phyloP scores from a whole-genome alignment of 2,888 invertebrate species.

The Trissolcus brochymenae region DNA sequence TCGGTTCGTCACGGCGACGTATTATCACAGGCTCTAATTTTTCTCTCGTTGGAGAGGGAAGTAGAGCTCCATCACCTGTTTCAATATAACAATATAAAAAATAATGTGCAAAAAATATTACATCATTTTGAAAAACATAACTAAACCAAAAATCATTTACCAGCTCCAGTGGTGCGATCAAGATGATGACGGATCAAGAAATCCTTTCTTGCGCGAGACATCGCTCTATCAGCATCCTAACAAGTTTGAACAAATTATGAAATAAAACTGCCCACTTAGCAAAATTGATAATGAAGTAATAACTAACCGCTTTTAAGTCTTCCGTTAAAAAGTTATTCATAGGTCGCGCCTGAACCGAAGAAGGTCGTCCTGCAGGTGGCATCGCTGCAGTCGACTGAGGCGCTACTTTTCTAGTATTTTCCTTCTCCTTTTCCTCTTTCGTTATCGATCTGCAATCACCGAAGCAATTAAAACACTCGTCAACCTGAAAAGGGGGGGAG shows the following conservation, averaged over 20 bases:
- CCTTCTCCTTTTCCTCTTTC: constrained; percentile 91
- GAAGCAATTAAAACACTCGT: constrained; percentile 14
- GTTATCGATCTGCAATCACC: constrained; percentile 82
- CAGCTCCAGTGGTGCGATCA: constrained; percentile 84
- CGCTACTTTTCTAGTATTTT: constrained; percentile 84
- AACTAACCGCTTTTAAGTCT: constrained; percentile 68
- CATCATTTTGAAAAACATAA: too few relatives aligned
- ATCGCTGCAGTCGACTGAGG: constrained; percentile 63
- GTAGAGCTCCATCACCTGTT: constrained; percentile 81
- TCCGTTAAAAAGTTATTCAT: constrained; percentile 69
- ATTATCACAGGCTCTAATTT: constrained; percentile 84
- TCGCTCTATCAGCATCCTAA: constrained; percentile 73
- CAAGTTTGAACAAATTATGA: neutral
- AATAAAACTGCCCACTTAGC: too few relatives aligned
- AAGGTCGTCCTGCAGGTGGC: constrained; percentile 73
- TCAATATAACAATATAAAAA: neutral
- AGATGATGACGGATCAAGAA: constrained; percentile 83
- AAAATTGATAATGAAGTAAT: too few relatives aligned
- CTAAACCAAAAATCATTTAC: too few relatives aligned
- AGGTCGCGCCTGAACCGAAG: constrained; percentile 73
- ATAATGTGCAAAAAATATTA: too few relatives aligned
- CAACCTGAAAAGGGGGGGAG: neutral
- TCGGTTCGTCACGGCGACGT: constrained; percentile 78
- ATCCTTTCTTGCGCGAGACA: constrained; percentile 80
- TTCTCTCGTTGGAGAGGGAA: constrained; percentile 84